phyloP scores from a whole-genome alignment of 1,140 invertebrate genomes.

The Hylyphantes graminicola region DNA sequence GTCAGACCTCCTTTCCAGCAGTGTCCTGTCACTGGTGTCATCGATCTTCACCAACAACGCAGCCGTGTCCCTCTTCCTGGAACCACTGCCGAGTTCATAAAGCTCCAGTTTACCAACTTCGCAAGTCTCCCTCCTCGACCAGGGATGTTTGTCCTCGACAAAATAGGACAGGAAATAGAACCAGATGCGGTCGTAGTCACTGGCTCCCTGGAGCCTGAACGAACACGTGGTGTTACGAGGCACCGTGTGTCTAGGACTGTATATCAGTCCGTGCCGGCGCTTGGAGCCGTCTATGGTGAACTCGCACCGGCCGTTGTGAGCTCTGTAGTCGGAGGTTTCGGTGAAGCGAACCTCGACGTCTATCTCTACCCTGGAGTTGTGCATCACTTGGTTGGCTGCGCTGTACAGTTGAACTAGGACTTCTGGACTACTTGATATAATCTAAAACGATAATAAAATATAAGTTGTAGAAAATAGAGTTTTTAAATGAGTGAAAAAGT shows the following conservation, averaged over 20 bases:
- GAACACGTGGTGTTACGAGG: slow-evolving; percentile 87
- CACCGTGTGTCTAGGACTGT: slow-evolving; percentile 83
- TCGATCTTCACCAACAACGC: slow-evolving; percentile 20
- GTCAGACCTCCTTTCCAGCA: slow-evolving; percentile 35
- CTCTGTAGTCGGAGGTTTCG: slow-evolving; percentile 62
- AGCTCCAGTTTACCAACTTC: slow-evolving; percentile 62
- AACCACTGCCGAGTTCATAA: slow-evolving; percentile 53
- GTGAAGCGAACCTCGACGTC: slow-evolving; percentile 89
- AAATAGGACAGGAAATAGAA: slow-evolving; percentile 77
- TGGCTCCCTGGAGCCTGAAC: slow-evolving; percentile 82
- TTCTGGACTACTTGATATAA: slow-evolving; percentile 83
- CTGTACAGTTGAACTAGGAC: slow-evolving; percentile 89
- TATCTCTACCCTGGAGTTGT: slow-evolving; percentile 78
- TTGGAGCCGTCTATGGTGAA: slow-evolving; percentile 85
- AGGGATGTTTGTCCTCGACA: slow-evolving; percentile 61
- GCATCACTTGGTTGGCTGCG: slow-evolving; percentile 88
- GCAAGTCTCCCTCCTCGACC: slow-evolving; percentile 62
- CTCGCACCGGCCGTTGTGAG: slow-evolving; percentile 83
- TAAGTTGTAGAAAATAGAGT: not conserved
- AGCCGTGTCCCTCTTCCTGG: slow-evolving; percentile 34
- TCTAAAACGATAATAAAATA: slow-evolving; percentile 10
- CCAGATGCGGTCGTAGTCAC: slow-evolving; percentile 82
- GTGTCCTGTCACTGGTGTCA: slow-evolving; percentile 6
- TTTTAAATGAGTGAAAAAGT: not conserved
- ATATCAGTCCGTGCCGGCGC: slow-evolving; percentile 78